Evolutionary conservation across 1,140 invertebrate genomes (phyloP), one percentile per base, ranked within the genome.

Genomic region (Drosophila bifasciata): DNA sequence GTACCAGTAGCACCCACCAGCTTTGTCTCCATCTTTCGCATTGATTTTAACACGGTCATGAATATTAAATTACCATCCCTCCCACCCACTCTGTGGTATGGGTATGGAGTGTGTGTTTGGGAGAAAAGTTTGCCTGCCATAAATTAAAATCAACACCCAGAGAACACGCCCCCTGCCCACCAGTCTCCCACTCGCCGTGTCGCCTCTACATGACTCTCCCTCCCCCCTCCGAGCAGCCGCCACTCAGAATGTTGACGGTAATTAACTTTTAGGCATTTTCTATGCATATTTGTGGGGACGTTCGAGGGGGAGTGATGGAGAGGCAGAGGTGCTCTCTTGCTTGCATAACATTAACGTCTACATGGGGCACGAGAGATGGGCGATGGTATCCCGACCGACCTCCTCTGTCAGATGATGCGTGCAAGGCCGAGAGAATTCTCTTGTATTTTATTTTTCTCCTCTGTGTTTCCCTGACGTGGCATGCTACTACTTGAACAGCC

Each of bases 191-290:
- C 44, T 49, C 19, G 28, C n/a, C n/a, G n/a, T n/a, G n/a, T n/a
- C n/a, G n/a, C n/a, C n/a, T n/a, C n/a, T n/a, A n/a, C n/a, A n/a
- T n/a, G n/a, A 16, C n/a, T 36, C 51, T 36, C n/a, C 11, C 13
- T 11, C 9, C 11, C 7, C 44, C 0, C 49, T 7, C 49, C 5
- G 41, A 32, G 21, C 73, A 70, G 69, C 79, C 70, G 81, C 83
- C 81, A 86, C 81, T 86, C 81, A 81, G 76, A 86, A 79, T 77
- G 78, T 78, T 86, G 83, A 88, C 83, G 83, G 83, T 86, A 86
- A 86, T 86, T 86, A 86, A 86, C 83, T 86, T 86, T 86, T 88
- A 86, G 83, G 83, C 83, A 86, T 86, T 86, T 86, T 77, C 83
- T 63, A 86, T 86, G 83, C 83, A 86, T 86, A 86, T 86, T 86